Evolutionary conservation across 1,140 invertebrate genomes (phyloP).

Genomic region (Oryctes rhinoceros): DNA sequence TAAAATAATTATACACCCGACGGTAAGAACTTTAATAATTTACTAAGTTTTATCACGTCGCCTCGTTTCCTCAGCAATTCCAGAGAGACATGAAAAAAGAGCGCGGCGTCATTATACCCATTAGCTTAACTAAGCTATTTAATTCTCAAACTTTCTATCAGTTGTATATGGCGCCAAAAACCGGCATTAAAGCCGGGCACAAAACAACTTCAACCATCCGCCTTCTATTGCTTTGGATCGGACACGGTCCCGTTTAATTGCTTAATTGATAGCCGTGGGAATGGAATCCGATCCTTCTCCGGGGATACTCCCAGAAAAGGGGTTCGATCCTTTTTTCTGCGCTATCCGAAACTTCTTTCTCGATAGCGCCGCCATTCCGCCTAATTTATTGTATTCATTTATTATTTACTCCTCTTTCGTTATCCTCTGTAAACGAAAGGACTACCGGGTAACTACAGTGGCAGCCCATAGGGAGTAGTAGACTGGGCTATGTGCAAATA

Average conservation of each 20-base stretch:
- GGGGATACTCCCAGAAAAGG: background rate
- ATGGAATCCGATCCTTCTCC: slow-evolving; percentile 10
- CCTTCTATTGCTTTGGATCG: slow-evolving; percentile 27
- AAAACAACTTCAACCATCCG: background rate
- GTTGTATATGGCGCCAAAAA: slow-evolving; percentile 4
- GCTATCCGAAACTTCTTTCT: background rate
- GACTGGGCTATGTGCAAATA: too few relatives aligned
- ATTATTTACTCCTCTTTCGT: slow-evolving; percentile 24
- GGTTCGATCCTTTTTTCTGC: background rate
- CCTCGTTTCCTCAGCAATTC: background rate
- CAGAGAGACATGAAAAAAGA: background rate
- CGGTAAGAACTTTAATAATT: background rate
- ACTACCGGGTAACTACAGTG: too few relatives aligned
- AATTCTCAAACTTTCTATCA: slow-evolving; percentile 26
- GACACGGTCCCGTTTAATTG: background rate
- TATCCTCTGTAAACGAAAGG: too few relatives aligned
- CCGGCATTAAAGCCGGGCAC: slow-evolving; percentile 8
- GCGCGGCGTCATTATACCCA: slow-evolving; percentile 7
- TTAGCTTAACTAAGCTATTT: slow-evolving; percentile 16
- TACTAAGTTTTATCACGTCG: background rate
- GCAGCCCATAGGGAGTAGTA: too few relatives aligned
- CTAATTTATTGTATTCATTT: slow-evolving; percentile 8
- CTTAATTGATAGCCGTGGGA: slow-evolving; percentile 33
- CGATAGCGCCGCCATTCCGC: background rate
- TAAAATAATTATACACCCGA: background rate